A percentile compares a stretch with the other conserved stretches of the same genome.
Evolutionary conservation across 2,888 invertebrate species (phyloP).

Genomic region (Tipula unca): DNA sequence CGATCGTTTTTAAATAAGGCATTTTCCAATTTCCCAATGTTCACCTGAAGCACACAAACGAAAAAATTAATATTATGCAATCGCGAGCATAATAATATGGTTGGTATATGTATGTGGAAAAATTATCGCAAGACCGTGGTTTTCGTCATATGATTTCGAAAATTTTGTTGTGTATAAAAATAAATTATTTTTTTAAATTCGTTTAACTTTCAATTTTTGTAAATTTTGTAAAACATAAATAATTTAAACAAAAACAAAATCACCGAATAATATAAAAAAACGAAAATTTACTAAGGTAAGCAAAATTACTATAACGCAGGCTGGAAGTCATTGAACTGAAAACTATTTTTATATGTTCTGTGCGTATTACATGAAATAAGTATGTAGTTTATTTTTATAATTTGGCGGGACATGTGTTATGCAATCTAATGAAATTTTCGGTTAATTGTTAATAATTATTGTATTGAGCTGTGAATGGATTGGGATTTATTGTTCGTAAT

Average conservation of each 20-base stretch:
- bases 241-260: not conserved
- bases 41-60: not conserved
- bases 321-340: not conserved
- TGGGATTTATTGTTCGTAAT: not conserved
- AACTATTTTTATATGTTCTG: not conserved
- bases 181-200: not conserved
- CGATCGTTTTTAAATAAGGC: not conserved
- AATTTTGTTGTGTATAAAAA: not conserved
- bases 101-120: not conserved
- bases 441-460: not conserved
- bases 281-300: not conserved
- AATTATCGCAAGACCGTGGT: not conserved
- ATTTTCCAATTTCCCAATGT: not conserved
- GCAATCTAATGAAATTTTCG: not conserved
- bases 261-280: not conserved
- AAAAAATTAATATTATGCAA: not conserved
- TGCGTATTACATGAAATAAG: not conserved
- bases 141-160: not conserved
- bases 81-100: not conserved
- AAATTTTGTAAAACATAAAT: not conserved
- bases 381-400: not conserved
- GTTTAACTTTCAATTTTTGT: conserved; percentile 8
- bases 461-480: not conserved
- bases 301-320: not conserved
- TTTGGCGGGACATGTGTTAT: not conserved